Percentiles rank a stretch among this genome's conserved stretches.
phyloP scores from a whole-genome alignment of 2,888 invertebrate genomes.

The Ichneumon xanthorius region DNA sequence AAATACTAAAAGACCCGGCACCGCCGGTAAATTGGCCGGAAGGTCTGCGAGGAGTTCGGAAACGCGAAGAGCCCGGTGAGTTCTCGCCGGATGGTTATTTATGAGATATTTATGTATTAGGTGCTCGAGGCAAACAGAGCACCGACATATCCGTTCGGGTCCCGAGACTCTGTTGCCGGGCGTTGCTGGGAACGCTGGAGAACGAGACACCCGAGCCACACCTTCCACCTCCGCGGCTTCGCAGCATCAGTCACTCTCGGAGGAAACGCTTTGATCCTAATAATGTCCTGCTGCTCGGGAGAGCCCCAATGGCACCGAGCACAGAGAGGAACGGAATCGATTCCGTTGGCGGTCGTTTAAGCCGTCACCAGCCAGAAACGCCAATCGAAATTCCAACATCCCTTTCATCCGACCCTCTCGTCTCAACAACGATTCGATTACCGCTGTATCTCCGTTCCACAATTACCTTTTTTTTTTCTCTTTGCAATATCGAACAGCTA shows the following conservation, averaged over 20 bases:
- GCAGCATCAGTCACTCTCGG: constrained; percentile 56
- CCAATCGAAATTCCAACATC: not conserved
- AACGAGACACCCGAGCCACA: constrained; percentile 65
- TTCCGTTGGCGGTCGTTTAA: constrained; percentile 13
- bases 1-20: constrained; percentile 18
- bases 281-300: constrained; percentile 59
- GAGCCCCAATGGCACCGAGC: not conserved
- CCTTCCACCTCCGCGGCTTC: constrained; percentile 57
- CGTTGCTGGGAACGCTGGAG: constrained; percentile 41
- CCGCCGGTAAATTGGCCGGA: constrained; percentile 45
- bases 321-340: constrained; percentile 25
- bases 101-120: constrained; percentile 82
- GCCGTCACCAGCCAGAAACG: not conserved
- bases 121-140: constrained; percentile 61
- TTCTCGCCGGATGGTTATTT: constrained; percentile 75
- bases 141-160: constrained; percentile 58
- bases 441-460: not conserved
- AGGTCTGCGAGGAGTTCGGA: constrained; percentile 50
- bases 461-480: not conserved
- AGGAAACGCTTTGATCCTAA: constrained; percentile 61
- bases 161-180: constrained; percentile 2
- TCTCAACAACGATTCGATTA: not conserved
- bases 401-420: not conserved
- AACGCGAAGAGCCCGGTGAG: constrained; percentile 54
- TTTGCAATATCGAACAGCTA: not conserved